Base-by-base conservation (phyloP, 2,888 invertebrate species). In the Microctonus aethiopoides region DNA sequence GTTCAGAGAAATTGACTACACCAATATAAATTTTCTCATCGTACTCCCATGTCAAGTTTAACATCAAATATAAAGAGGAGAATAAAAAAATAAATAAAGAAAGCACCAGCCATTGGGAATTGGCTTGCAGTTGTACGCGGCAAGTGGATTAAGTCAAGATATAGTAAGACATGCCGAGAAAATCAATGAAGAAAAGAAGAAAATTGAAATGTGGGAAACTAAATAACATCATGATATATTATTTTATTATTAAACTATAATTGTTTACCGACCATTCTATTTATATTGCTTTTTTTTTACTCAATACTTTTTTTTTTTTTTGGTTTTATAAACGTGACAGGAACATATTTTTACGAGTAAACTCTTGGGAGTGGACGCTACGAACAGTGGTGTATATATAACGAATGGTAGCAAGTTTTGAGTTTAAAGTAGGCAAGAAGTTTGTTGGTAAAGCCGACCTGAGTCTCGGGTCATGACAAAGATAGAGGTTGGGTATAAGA, bases 401-500 rank as follows among this genome's bases (percentile, higher is more conserved):
- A n/a, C 16, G 46, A 46, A 16, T 46, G 46, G 46, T 46, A 46
- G 46, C 46, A 65, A 65, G 22, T 65, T 56, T 32, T 24, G 36
- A 56, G 65, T 66, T 66, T 67, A 59, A 67, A 67, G 66, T 59
- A 67, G 66, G 66, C 66, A 59, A n/a, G 59, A 67, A 67, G 59
- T 67, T 67, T 29, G 34, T 41, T 46, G 22, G 63, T 52, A 63
- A 63, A 56, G 65, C 32, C 57, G 29, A 46, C 26, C 9, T 46
- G 46, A 62, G 46, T 46, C 51, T 9, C 46, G 62, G 41, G 46
- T 62, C 46, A 16, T 46, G 46, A 62, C 11, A 51, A 16, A 62
- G 46, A 29, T 7, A 62, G 39, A 41, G 46, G 46, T 16, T 46
- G 16, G 46, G 51, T 41, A 46, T 51, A 60, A 32, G 51, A 62